Evolutionary conservation across 64 coral and sea anemone genomes (phyloP), one percentile per base, ranked within the genome.

Genomic region (Montipora cactus): DNA sequence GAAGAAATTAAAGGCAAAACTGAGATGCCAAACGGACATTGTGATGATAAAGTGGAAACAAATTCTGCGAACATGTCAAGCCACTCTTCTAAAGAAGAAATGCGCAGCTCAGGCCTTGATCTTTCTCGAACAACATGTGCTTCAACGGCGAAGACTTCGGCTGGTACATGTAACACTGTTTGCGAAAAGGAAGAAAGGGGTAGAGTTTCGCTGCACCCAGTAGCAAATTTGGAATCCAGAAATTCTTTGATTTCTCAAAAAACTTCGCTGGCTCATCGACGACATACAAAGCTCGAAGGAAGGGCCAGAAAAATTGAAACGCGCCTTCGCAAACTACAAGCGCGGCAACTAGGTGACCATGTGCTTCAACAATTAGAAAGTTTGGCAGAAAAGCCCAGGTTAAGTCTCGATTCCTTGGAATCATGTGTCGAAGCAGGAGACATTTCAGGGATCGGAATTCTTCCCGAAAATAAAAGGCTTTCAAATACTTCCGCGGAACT

Each of bases 291-390:
- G 44, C 79, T 97, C 48, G 96, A 94, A 84, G 91, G 83, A 89
- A 93, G 96, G 61, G 96, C 93, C 21, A 95, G 76, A 84, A 95
- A 91, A 79, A 91, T 97, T 44, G 96, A 97, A 90, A 97, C 94
- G 90, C 96, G 96, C 90, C 82, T 97, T 92, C 96, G 96, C 59
- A 94, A 93, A 95, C 80, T 97, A 87, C 96, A 97, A 97, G 88
- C 96, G 96, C 96, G 96, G 96, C 96, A 97, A 97, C 91, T 97
- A 61, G 93, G 90, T 81, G 91, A 93, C 93, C 96, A 97, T 97
- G 96, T 97, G 96, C 96, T 91, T 59, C 89, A 89, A 44, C 96
- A 97, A 93, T 80, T 93, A 84, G 86, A 93, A 85, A 85, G 81
- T 95, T 95, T 97, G 78, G 92, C 91, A 44, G 93, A 97, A 92